Percentiles rank a stretch among this genome's conserved stretches.
Conservation (phyloP, 2,113 vertebrate species). For the Halcyon senegalensis region DNA sequence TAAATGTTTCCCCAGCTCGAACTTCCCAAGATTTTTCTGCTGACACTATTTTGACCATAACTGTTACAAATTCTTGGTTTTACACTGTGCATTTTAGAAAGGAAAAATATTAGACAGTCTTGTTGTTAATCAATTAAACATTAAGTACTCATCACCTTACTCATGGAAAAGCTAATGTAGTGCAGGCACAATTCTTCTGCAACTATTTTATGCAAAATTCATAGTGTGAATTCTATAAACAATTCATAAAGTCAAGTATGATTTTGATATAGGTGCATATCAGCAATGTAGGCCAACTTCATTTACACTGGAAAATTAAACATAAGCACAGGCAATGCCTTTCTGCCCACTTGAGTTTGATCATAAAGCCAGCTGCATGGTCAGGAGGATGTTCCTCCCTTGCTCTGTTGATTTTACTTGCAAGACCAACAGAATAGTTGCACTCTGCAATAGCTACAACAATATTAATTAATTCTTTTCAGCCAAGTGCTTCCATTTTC, state of each 20-base stretch:
- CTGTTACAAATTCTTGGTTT: conserved; percentile 19
- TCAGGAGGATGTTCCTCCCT: neutral
- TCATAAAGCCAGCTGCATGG: neutral
- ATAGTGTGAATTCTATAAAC: conserved; percentile 75
- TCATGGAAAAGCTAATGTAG: conserved; percentile 43
- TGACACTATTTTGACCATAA: conserved; percentile 31
- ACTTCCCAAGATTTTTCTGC: neutral
- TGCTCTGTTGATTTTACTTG: neutral
- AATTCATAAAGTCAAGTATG: conserved; percentile 79
- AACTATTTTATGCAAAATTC: conserved; percentile 76
- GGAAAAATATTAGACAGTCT: neutral
- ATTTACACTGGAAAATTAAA: conserved; percentile 60
- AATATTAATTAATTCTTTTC: conserved; percentile 52
- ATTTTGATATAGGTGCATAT: conserved; percentile 28
- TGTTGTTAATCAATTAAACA: conserved; percentile 64
- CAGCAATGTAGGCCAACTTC: conserved; percentile 38
- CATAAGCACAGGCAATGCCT: conserved; percentile 34
- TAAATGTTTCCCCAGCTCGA: neutral
- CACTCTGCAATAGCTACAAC: neutral
- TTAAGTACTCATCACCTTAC: conserved; percentile 32
- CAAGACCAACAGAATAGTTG: neutral
- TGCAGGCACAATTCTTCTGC: conserved; percentile 21
- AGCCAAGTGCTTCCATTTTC: conserved; percentile 42
- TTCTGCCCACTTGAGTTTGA: neutral
- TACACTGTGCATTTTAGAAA: conserved; percentile 30